These are phyloP conservation scores for Axinella damicornis DNA, from an alignment of 37 sponge, comb jelly and placozoan genomes.

Conservation along the genomic window DNA sequence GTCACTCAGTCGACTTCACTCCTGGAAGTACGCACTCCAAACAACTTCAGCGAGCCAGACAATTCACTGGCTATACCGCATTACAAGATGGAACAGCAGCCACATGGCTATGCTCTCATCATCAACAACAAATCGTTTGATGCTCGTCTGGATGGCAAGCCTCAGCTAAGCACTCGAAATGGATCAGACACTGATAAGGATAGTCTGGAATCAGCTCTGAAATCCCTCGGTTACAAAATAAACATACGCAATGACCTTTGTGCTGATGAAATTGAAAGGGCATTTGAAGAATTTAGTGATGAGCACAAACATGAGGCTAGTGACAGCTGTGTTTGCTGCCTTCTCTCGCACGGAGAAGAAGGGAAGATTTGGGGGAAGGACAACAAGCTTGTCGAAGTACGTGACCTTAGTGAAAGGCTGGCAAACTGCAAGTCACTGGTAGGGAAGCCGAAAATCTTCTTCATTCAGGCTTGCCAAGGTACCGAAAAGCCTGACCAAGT, in stretches of 20 bases:
- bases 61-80: too few relatives aligned
- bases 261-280: too few relatives aligned
- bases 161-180: not conserved
- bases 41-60: too few relatives aligned
- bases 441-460: slow-evolving; percentile 14
- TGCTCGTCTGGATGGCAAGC: not conserved
- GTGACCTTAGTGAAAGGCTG: not conserved
- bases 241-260: not conserved
- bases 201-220: not conserved
- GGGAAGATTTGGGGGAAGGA: not conserved
- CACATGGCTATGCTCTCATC: slow-evolving; percentile 19
- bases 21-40: too few relatives aligned
- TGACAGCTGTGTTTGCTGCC: slow-evolving; percentile 16
- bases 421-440: not conserved
- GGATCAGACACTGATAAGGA: not conserved
- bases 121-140: not conserved
- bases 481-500: not conserved
- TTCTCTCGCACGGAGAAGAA: slow-evolving; percentile 11
- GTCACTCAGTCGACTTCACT: too few relatives aligned
- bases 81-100: too few relatives aligned
- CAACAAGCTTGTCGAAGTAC: not conserved
- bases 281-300: not conserved
- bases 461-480: slow-evolving; percentile 22
- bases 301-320: too few relatives aligned
- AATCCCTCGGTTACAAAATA: not conserved